Conservation (phyloP, 53 echinoderm and acorn worm species). For the Apostichopus leukothele region DNA sequence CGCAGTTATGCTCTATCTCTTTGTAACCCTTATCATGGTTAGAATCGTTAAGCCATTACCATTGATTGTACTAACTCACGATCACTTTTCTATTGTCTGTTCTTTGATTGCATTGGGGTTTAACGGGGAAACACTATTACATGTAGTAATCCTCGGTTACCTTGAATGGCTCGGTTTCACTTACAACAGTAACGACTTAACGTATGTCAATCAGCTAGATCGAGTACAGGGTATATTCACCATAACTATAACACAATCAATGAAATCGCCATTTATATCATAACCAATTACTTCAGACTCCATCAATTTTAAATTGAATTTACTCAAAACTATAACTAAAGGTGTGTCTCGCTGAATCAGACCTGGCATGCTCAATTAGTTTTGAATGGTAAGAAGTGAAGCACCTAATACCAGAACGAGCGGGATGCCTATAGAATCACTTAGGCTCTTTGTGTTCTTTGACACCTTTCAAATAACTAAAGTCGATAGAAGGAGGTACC, state of each 20-base stretch:
- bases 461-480: slow-evolving; percentile 17
- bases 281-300: slow-evolving; percentile 15
- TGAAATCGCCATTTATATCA: slow-evolving; percentile 19
- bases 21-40: background rate
- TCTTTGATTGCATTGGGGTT: no score
- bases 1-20: background rate
- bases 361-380: slow-evolving; percentile 29
- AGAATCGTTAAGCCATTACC: background rate
- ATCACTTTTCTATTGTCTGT: no score
- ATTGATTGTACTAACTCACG: background rate
- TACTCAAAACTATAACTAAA: slow-evolving; percentile 16
- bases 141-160: no score
- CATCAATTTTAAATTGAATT: slow-evolving; percentile 41
- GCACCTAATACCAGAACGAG: background rate
- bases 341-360: slow-evolving; percentile 35
- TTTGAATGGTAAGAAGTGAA: background rate
- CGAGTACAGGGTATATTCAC: slow-evolving; percentile 12
- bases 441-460: slow-evolving; percentile 17
- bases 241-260: background rate
- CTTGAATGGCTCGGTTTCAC: no score
- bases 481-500: slow-evolving; percentile 20
- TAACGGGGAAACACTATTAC: no score
- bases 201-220: no score
- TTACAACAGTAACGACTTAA: no score
- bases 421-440: slow-evolving; percentile 10